Evolutionary conservation across 2,888 invertebrate species (phyloP).

Genomic region (Timema cristinae): DNA sequence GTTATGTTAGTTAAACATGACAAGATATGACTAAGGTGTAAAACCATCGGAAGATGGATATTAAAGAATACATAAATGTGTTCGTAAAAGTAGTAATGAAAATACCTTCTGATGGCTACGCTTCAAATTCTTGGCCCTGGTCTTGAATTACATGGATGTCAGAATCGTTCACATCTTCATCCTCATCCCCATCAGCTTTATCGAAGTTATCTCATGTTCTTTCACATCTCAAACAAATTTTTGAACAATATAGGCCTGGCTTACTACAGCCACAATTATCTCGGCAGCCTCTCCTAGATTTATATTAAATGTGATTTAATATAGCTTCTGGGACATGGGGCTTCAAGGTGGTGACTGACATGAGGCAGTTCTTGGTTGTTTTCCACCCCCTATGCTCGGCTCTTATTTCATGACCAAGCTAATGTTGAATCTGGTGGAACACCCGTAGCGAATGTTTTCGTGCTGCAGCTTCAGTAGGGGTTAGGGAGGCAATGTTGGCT

Average conservation of each 20-base stretch:
- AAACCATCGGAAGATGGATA: not conserved
- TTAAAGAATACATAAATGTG: not conserved
- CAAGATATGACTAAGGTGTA: too few species aligned
- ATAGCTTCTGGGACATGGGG: not conserved
- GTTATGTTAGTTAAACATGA: not conserved
- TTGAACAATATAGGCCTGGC: not conserved
- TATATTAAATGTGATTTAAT: not conserved
- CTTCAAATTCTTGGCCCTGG: not conserved
- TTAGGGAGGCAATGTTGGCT: not conserved
- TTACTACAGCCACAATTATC: not conserved
- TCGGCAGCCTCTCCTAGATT: conserved; percentile 6
- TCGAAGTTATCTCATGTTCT: not conserved
- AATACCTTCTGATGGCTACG: not conserved
- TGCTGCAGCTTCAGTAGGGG: conserved; percentile 14
- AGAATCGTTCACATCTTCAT: not conserved
- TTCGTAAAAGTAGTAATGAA: not conserved
- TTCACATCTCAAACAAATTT: not conserved
- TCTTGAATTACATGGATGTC: not conserved
- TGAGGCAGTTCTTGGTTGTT: conserved; percentile 1
- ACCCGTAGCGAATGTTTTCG: conserved; percentile 8
- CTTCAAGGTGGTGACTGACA: not conserved
- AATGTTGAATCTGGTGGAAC: conserved; percentile 4
- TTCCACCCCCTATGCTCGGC: conserved; percentile 7
- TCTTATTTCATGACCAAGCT: not conserved
- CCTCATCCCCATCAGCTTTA: not conserved